These are phyloP conservation scores for Urocyon cinereoargenteus DNA, from an alignment of 2,797 vertebrate genomes.

Conservation along the genomic window DNA sequence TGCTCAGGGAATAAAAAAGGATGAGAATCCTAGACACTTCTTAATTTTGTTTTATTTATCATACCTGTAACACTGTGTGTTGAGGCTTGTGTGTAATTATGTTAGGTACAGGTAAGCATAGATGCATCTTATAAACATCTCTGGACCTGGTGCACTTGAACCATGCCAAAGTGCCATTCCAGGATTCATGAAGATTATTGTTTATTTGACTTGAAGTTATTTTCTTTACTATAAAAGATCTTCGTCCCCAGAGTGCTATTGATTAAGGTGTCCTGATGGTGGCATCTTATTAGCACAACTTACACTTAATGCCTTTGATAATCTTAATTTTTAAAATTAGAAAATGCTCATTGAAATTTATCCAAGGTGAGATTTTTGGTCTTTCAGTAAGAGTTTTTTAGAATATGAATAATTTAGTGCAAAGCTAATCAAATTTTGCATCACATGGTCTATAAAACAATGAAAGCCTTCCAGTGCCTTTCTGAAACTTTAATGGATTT, in stretches of 20 bases:
- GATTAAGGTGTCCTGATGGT: not conserved
- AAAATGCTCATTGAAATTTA: constrained; percentile 29
- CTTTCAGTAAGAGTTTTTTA: not conserved
- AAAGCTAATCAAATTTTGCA: constrained; percentile 61
- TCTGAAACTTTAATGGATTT: constrained; percentile 29
- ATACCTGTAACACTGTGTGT: not conserved
- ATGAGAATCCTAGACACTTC: not conserved
- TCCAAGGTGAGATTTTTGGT: constrained; percentile 45
- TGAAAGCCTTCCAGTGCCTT: not conserved
- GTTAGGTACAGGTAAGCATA: not conserved
- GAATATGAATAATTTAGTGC: constrained; percentile 43
- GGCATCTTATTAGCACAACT: not conserved
- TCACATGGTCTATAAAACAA: constrained; percentile 49
- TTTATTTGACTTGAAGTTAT: constrained; percentile 13
- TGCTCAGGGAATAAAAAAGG: not conserved
- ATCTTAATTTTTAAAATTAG: not conserved
- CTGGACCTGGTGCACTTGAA: not conserved
- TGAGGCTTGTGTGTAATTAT: not conserved
- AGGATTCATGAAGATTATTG: not conserved
- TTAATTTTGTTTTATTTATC: not conserved
- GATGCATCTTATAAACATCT: not conserved
- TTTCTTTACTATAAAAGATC: not conserved
- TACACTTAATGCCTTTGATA: not conserved
- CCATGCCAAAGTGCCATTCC: not conserved
- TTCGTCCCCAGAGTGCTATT: not conserved